phyloP scores from a whole-genome alignment of 2,797 vertebrate genomes.

The Ambastaia sidthimunki region DNA sequence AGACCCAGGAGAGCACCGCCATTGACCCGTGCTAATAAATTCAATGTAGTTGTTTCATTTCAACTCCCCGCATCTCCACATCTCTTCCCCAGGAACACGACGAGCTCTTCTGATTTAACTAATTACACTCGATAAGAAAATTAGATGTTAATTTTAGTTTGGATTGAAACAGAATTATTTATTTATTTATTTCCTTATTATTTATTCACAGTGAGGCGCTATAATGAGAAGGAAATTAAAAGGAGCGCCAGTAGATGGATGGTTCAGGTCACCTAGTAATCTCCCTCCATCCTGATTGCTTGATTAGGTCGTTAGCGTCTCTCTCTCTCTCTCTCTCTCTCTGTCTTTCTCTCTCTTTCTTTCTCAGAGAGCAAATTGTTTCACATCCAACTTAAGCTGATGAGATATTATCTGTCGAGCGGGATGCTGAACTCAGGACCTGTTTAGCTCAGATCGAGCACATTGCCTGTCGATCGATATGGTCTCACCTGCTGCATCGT shows the following conservation, averaged over 20 bases:
- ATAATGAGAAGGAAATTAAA: conserved; percentile 92
- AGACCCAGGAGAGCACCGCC: conserved; percentile 86
- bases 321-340: conserved; percentile 56
- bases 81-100: conserved; percentile 72
- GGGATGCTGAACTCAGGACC: conserved; percentile 57
- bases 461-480: conserved; percentile 83
- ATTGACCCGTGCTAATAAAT: conserved; percentile 99
- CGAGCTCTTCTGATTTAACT: conserved; percentile 95
- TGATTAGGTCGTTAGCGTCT: conserved; percentile 99
- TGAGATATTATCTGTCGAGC: conserved; percentile 88
- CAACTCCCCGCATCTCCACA: conserved; percentile 77
- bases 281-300: conserved; percentile 94
- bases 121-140: conserved; percentile 95
- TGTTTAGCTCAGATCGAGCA: conserved; percentile 72
- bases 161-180: conserved; percentile 71
- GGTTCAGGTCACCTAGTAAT: conserved; percentile 95
- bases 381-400: conserved; percentile 91
- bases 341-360: too few relatives aligned
- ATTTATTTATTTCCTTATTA: conserved; percentile 76
- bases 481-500: conserved; percentile 75
- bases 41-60: conserved; percentile 91
- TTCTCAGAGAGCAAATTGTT: conserved; percentile 90
- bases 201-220: conserved; percentile 72
- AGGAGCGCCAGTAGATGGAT: conserved; percentile 93
- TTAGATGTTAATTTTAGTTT: conserved; percentile 97